A percentile compares a stretch with the other conserved stretches of the same genome.
phyloP scores from a whole-genome alignment of 2,888 invertebrate genomes.

The Synergus japonicus region DNA sequence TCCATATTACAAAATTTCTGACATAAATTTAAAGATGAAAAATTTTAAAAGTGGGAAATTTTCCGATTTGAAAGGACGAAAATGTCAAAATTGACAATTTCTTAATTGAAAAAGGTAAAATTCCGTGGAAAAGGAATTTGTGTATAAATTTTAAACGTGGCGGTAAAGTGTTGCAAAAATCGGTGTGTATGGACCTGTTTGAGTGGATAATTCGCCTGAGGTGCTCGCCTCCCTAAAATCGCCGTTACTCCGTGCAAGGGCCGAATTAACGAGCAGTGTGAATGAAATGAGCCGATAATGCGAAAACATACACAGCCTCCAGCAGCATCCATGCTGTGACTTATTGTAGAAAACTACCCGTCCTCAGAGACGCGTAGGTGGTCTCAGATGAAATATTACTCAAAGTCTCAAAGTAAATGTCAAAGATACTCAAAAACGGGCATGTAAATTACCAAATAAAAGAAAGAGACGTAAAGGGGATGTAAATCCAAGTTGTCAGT shows the following conservation, averaged over 20 bases:
- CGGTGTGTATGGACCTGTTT: constrained; percentile 11
- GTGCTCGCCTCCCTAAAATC: constrained; percentile 44
- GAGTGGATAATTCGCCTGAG: constrained; percentile 35
- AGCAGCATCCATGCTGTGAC: constrained; percentile 63
- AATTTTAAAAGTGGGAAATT: too few species aligned
- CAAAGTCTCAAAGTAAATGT: constrained; percentile 19
- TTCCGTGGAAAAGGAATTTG: too few species aligned
- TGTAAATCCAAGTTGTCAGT: constrained; percentile 2
- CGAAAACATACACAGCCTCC: constrained; percentile 69
- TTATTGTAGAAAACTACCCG: constrained; percentile 68
- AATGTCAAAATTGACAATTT: not conserved
- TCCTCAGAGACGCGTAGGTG: constrained; percentile 59
- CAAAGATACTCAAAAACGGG: constrained; percentile 8
- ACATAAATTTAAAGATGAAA: too few species aligned
- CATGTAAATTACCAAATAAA: constrained; percentile 1
- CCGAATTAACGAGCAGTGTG: constrained; percentile 69
- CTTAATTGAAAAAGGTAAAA: too few species aligned
- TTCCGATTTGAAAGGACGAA: not conserved
- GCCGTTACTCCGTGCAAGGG: constrained; percentile 46
- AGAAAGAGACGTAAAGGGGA: not conserved
- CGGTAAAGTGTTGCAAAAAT: not conserved
- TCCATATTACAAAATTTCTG: too few species aligned
- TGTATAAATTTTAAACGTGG: not conserved
- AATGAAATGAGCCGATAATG: constrained; percentile 71
- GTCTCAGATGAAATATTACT: constrained; percentile 49